A percentile compares a stretch with the other conserved stretches of the same genome.
Evolutionary conservation across 2,888 invertebrate species (phyloP).

Genomic region (Acleris laterana): DNA sequence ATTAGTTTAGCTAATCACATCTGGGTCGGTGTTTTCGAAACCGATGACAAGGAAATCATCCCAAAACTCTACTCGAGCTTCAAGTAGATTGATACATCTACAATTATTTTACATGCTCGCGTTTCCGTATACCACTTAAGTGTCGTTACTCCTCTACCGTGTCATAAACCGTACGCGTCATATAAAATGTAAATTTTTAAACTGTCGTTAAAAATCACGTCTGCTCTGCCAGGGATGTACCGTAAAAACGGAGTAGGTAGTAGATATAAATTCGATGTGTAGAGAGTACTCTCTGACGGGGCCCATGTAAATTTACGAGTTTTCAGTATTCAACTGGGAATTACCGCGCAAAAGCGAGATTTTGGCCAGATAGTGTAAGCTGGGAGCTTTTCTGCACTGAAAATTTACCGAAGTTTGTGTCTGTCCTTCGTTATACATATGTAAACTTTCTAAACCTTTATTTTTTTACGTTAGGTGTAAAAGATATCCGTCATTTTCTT

Average conservation of each 20-base stretch:
- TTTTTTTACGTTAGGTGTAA: constrained; percentile 35
- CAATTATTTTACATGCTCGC: background rate
- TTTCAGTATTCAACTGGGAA: constrained; percentile 76
- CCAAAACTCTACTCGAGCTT: too few species aligned
- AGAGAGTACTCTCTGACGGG: constrained; percentile 64
- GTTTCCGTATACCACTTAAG: constrained; percentile 13
- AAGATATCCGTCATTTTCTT: too few species aligned
- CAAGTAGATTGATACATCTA: too few species aligned
- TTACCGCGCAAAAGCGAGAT: constrained; percentile 70
- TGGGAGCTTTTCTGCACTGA: constrained; percentile 50
- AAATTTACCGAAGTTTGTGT: constrained; percentile 58
- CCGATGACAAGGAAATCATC: too few species aligned
- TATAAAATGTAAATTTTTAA: constrained; percentile 74
- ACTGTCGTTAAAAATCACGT: constrained; percentile 76
- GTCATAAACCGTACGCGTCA: constrained; percentile 59
- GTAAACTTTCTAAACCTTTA: constrained; percentile 35
- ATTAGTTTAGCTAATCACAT: too few species aligned
- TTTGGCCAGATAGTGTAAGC: constrained; percentile 61
- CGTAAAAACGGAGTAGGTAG: constrained; percentile 65
- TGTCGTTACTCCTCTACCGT: constrained; percentile 31
- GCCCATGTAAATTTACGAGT: constrained; percentile 76
- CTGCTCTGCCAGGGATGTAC: constrained; percentile 56
- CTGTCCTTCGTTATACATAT: constrained; percentile 48
- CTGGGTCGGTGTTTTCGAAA: too few species aligned
- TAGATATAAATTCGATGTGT: constrained; percentile 66